These are phyloP conservation scores for Drosophila eohydei DNA, from an alignment of 2,888 invertebrate genomes.

Conservation along the genomic window DNA sequence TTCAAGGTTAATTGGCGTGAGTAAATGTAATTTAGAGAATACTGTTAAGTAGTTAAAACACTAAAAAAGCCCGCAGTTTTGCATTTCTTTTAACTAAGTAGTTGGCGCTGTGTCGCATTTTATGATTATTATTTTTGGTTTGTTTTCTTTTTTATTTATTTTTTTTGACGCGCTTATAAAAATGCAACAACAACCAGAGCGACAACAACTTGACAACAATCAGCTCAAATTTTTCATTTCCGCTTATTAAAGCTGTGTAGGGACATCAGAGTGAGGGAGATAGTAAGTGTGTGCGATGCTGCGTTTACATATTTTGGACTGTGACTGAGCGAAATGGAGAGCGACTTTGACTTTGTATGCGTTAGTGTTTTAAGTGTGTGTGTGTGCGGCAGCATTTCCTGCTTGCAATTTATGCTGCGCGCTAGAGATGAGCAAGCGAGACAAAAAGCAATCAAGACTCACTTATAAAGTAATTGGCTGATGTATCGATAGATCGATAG, in stretches of 20 bases:
- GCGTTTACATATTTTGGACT: slow-evolving; percentile 21
- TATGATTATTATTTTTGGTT: slow-evolving; percentile 39
- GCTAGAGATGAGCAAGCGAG: slow-evolving; percentile 39
- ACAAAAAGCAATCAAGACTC: neutral
- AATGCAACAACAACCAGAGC: slow-evolving; percentile 38
- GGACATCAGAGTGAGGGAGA: slow-evolving; percentile 4
- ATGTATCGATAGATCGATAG: slow-evolving; percentile 1
- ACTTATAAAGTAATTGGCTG: neutral
- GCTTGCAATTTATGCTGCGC: slow-evolving; percentile 68
- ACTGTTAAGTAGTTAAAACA: slow-evolving; percentile 23
- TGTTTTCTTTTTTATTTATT: slow-evolving; percentile 15
- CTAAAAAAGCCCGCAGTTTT: slow-evolving; percentile 57
- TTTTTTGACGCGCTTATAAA: slow-evolving; percentile 28
- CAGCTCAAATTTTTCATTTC: slow-evolving; percentile 80
- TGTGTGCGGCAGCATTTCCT: slow-evolving; percentile 60
- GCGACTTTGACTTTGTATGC: slow-evolving; percentile 13
- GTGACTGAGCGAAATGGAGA: slow-evolving; percentile 5
- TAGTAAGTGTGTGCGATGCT: slow-evolving; percentile 25
- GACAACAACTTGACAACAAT: slow-evolving; percentile 74
- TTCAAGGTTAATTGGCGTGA: slow-evolving; percentile 70
- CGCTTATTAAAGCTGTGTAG: slow-evolving; percentile 71
- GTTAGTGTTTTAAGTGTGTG: slow-evolving; percentile 16
- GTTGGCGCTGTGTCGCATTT: slow-evolving; percentile 36
- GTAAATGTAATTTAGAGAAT: slow-evolving; percentile 47
- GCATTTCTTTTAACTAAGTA: slow-evolving; percentile 37